These are phyloP conservation scores for Prolemur simus DNA, from an alignment of 2,113 vertebrate genomes.

Conservation along the genomic window DNA sequence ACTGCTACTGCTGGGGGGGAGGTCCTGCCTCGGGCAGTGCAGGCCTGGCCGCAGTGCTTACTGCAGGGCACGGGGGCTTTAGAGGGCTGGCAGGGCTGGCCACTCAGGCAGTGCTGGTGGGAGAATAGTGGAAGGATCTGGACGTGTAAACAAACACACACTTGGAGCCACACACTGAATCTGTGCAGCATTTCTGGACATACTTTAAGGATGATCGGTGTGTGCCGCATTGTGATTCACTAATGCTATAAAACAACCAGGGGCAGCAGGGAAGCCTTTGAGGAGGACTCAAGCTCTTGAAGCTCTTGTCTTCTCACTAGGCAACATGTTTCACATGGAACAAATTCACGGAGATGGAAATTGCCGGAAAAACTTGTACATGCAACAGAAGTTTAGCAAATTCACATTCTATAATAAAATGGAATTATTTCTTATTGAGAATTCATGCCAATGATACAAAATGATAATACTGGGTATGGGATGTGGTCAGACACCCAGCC, in stretches of 20 bases:
- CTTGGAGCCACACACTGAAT: background rate
- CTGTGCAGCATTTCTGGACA: background rate
- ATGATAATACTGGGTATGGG: background rate
- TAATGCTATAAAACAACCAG: background rate
- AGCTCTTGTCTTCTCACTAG: background rate
- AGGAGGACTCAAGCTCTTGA: background rate
- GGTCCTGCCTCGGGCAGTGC: rapidly evolving
- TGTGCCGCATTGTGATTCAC: background rate
- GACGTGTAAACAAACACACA: background rate
- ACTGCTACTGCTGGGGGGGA: background rate
- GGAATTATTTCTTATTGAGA: background rate
- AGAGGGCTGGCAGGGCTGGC: background rate
- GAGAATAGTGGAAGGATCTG: background rate
- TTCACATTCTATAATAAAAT: background rate
- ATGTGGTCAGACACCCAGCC: background rate
- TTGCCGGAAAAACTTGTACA: background rate
- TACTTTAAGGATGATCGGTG: background rate
- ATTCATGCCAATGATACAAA: background rate
- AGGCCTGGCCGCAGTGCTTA: background rate
- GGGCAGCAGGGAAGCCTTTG: background rate
- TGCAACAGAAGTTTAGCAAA: background rate
- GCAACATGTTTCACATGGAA: background rate
- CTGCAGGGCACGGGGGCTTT: too few species aligned
- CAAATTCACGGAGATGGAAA: background rate
- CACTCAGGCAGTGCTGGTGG: background rate